phyloP scores from a whole-genome alignment of 2,888 invertebrate genomes.

The Camponotus fellah region DNA sequence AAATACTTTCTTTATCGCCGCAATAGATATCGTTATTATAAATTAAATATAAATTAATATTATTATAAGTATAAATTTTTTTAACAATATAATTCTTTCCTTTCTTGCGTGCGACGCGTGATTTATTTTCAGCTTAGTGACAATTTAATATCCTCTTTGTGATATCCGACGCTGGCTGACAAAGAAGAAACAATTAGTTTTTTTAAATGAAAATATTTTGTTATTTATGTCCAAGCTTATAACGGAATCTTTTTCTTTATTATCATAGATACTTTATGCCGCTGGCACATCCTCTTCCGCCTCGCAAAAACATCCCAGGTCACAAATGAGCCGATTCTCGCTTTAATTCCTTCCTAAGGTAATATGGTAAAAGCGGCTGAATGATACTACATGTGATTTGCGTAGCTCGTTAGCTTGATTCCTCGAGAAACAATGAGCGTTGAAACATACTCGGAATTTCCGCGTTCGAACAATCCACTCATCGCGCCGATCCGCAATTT shows the following conservation, averaged over 20 bases:
- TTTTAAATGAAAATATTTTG: conserved; percentile 38
- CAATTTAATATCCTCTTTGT: conserved; percentile 34
- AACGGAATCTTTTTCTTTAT: background rate
- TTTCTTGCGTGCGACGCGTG: background rate
- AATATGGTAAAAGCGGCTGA: conserved; percentile 19
- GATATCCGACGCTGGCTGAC: background rate
- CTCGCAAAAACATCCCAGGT: background rate
- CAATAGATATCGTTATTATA: background rate
- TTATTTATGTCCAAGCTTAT: conserved; percentile 14
- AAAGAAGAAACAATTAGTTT: conserved; percentile 31
- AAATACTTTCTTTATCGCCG: background rate
- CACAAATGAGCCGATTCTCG: conserved; percentile 25
- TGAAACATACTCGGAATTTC: background rate
- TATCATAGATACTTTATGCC: conserved; percentile 2
- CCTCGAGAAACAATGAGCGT: conserved; percentile 31
- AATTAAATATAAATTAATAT: no score
- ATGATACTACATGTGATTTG: conserved; percentile 46
- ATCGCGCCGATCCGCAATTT: background rate
- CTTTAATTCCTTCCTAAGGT: conserved; percentile 44
- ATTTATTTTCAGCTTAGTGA: conserved; percentile 30
- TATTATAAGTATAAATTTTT: background rate
- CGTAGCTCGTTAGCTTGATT: conserved; percentile 42
- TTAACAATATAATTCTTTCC: conserved; percentile 12
- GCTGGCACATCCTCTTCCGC: background rate
- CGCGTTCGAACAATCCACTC: background rate